Percentiles rank a stretch among this genome's conserved stretches.
Evolutionary conservation across 2,888 invertebrate genomes (phyloP).

Genomic region (Malacosoma neustria): DNA sequence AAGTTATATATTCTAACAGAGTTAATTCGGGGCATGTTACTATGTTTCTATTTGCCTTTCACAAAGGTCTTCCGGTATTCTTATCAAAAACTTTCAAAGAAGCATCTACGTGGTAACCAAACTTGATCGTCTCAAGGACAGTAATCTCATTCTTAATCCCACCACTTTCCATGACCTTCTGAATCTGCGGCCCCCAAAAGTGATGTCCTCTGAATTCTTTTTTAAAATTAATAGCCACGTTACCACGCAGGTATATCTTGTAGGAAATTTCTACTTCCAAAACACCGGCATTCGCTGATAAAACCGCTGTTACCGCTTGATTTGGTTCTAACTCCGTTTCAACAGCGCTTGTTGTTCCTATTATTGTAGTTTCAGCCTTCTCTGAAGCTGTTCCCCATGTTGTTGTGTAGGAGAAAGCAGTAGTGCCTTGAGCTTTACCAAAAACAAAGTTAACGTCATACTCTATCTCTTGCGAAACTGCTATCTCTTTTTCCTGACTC

Average conservation of each 20-base stretch:
- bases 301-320: neutral
- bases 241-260: neutral
- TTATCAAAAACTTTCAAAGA: slow-evolving; percentile 45
- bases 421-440: slow-evolving; percentile 10
- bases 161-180: slow-evolving; percentile 33
- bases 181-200: slow-evolving; percentile 40
- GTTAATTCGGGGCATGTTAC: no score
- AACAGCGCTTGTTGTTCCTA: slow-evolving; percentile 29
- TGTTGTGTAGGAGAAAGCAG: neutral
- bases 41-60: no score
- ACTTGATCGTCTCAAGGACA: slow-evolving; percentile 27
- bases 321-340: slow-evolving; percentile 35
- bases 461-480: neutral
- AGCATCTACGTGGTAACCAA: slow-evolving; percentile 43
- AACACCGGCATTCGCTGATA: neutral
- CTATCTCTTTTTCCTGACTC: slow-evolving; percentile 17
- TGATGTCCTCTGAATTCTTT: slow-evolving; percentile 25
- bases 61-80: slow-evolving; percentile 29
- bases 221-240: neutral
- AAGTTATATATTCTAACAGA: no score
- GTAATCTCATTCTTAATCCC: slow-evolving; percentile 30
- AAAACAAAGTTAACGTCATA: slow-evolving; percentile 31
- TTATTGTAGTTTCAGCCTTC: neutral
- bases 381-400: neutral
- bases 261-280: slow-evolving; percentile 11